Conservation (phyloP, 2,113 vertebrate species). For the Stegostoma tigrinum region DNA sequence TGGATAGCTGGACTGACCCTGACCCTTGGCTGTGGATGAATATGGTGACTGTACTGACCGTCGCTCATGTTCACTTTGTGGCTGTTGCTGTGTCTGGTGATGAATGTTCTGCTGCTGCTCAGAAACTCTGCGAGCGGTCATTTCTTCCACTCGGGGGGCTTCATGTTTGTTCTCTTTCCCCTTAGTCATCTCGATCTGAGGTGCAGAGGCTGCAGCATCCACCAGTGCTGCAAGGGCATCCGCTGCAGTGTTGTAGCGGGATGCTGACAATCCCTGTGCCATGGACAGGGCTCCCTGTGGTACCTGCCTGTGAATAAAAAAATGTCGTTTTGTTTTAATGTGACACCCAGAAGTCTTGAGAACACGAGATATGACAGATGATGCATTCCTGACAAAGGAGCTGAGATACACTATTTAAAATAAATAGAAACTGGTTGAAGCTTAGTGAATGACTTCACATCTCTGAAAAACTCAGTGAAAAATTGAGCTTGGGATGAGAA, state of each 20-base stretch:
- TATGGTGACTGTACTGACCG: slow-evolving; percentile 65
- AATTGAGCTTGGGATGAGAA: background rate
- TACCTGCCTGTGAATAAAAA: slow-evolving; percentile 51
- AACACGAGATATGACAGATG: background rate
- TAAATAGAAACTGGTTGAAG: background rate
- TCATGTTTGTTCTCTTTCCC: slow-evolving; percentile 83
- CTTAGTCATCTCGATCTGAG: slow-evolving; percentile 89
- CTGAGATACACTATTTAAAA: background rate
- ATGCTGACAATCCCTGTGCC: slow-evolving; percentile 66
- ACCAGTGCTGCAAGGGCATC: slow-evolving; percentile 88
- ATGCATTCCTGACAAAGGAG: background rate
- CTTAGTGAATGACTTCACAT: background rate
- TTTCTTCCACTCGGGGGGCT: slow-evolving; percentile 69
- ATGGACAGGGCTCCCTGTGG: slow-evolving; percentile 58
- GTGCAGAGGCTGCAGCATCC: slow-evolving; percentile 84
- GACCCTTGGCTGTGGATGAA: slow-evolving; percentile 65
- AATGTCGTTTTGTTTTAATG: background rate
- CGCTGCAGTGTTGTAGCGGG: slow-evolving; percentile 86
- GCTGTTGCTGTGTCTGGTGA: slow-evolving; percentile 51
- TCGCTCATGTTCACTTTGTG: slow-evolving; percentile 49
- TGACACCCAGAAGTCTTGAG: background rate
- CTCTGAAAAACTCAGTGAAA: background rate
- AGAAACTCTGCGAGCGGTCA: slow-evolving; percentile 62
- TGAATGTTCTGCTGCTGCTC: slow-evolving; percentile 59
- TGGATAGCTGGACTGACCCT: slow-evolving; percentile 66